phyloP scores from a whole-genome alignment of 1,140 invertebrate species.

The Protaetia brevitarsis region DNA sequence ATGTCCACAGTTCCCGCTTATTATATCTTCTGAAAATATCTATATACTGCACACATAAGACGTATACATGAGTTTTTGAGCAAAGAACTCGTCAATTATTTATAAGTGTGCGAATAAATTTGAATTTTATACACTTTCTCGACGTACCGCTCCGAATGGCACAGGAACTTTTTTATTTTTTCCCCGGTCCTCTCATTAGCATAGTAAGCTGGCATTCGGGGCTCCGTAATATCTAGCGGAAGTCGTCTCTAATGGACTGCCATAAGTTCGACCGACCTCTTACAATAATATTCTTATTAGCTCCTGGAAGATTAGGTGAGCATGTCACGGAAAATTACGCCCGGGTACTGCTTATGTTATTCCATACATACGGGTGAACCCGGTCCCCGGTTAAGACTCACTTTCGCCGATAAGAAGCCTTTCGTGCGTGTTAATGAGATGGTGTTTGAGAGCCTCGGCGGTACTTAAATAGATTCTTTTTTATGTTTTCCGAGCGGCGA shows the following conservation, averaged over 20 bases:
- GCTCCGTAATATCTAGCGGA: background rate
- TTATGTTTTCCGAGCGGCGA: too few species aligned
- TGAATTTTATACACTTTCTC: background rate
- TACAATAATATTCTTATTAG: conserved; percentile 12
- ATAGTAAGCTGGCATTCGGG: background rate
- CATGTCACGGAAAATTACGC: conserved; percentile 8
- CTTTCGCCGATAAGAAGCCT: too few species aligned
- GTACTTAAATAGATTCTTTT: too few species aligned
- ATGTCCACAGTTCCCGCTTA: too few species aligned
- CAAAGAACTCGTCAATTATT: background rate
- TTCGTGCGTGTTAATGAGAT: too few species aligned
- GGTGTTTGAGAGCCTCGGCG: too few species aligned
- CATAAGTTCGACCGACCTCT: background rate
- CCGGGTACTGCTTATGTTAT: background rate
- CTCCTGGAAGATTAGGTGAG: background rate
- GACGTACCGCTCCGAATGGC: background rate
- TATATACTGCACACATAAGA: background rate
- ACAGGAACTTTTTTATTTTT: background rate
- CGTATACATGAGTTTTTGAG: background rate
- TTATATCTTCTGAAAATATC: too few species aligned
- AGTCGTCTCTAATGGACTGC: conserved; percentile 9
- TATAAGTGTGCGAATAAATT: background rate
- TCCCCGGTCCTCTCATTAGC: background rate
- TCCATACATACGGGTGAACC: too few species aligned
- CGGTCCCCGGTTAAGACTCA: too few species aligned